Percentiles rank a stretch among this genome's conserved stretches.
These are phyloP conservation scores for Abrostola tripartita DNA, from an alignment of 2,888 invertebrate genomes.

Conservation along the genomic window DNA sequence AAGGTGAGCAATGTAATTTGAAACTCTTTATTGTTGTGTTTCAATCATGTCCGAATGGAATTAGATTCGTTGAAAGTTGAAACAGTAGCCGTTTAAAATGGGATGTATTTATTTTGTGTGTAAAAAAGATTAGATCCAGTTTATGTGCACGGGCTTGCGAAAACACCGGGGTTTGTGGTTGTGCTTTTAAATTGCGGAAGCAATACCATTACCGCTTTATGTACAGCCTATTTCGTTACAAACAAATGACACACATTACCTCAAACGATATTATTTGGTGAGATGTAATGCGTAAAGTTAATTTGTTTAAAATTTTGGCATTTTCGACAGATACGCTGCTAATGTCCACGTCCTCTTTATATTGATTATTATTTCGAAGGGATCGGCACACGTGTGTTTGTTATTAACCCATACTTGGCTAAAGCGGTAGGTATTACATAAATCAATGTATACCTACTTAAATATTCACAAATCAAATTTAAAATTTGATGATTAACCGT, in stretches of 20 bases:
- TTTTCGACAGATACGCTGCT: too few species aligned
- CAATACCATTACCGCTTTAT: constrained; percentile 3
- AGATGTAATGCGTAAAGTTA: constrained; percentile 7
- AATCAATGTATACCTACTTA: too few species aligned
- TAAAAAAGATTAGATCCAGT: constrained; percentile 17
- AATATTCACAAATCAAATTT: too few species aligned
- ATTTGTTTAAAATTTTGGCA: constrained; percentile 16
- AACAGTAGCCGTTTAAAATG: constrained; percentile 8
- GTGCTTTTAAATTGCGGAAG: constrained; percentile 11
- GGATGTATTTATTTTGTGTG: constrained; percentile 11
- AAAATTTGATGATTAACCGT: too few species aligned
- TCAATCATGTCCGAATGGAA: constrained; percentile 51
- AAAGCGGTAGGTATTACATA: too few species aligned
- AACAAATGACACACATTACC: constrained; percentile 2
- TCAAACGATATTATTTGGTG: neutral
- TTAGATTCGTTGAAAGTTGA: constrained; percentile 15
- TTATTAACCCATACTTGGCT: too few species aligned
- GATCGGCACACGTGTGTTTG: too few species aligned
- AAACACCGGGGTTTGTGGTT: neutral
- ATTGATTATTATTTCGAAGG: too few species aligned
- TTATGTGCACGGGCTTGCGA: constrained; percentile 6
- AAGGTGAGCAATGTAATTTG: constrained; percentile 21
- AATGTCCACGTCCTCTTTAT: too few species aligned
- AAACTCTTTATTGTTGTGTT: constrained; percentile 53
- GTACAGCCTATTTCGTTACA: neutral